phyloP scores from a whole-genome alignment of 2,888 invertebrate genomes.

The Carabus problematicus region DNA sequence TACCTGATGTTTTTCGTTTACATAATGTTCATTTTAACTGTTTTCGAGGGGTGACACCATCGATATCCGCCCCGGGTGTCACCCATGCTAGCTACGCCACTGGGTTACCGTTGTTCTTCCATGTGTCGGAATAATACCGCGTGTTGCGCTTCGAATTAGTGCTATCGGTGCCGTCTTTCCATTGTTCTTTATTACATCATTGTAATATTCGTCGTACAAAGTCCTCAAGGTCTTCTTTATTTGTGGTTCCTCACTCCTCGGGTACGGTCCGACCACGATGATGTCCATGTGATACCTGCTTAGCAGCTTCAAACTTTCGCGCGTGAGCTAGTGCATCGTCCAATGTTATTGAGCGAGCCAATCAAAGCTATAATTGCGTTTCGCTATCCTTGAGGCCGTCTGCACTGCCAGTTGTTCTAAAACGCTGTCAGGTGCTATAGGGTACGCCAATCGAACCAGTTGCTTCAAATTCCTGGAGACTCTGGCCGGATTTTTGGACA shows the following conservation, averaged over 20 bases:
- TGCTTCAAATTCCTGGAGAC: conserved; percentile 8
- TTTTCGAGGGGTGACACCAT: too few species aligned
- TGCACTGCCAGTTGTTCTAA: conserved; percentile 1
- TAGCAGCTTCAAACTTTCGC: neutral
- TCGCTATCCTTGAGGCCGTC: too few species aligned
- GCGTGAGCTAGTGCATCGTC: neutral
- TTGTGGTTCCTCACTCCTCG: neutral
- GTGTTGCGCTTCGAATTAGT: too few species aligned
- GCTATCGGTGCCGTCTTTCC: too few species aligned
- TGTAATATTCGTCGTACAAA: neutral
- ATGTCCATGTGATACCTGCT: neutral
- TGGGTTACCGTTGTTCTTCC: neutral
- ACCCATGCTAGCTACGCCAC: too few species aligned
- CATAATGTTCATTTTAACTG: too few species aligned
- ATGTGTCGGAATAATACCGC: too few species aligned
- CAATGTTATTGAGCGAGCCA: neutral
- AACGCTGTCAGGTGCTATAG: neutral
- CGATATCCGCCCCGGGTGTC: too few species aligned
- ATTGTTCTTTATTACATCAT: too few species aligned
- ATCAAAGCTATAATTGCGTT: neutral
- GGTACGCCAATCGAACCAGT: conserved; percentile 2
- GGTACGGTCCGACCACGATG: neutral
- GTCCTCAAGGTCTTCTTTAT: too few species aligned
- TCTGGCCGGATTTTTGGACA: neutral
- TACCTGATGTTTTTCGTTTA: too few species aligned